Conservation (phyloP, 2,888 invertebrate genomes). For the Heliconius ethilla region DNA sequence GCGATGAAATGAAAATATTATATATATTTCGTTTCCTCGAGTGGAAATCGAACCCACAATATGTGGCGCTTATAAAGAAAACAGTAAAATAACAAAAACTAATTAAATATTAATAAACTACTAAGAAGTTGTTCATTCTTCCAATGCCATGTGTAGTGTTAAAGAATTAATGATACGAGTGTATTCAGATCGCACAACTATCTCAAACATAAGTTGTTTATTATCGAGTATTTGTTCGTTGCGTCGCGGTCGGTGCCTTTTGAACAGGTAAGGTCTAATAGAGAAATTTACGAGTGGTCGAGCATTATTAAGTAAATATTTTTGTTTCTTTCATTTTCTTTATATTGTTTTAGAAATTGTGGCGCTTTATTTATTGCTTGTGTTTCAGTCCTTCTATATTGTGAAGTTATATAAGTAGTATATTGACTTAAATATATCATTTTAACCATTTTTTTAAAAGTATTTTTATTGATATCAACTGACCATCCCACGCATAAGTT, state of each 20-base stretch:
- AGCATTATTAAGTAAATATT: background rate
- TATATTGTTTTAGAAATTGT: background rate
- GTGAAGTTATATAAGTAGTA: background rate
- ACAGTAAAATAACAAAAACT: background rate
- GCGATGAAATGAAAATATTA: too few species aligned
- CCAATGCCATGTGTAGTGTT: conserved; percentile 32
- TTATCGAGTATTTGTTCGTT: conserved; percentile 42
- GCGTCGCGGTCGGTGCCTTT: conserved; percentile 31
- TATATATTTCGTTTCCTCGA: too few species aligned
- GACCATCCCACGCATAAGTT: too few species aligned
- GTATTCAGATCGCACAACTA: conserved; percentile 33
- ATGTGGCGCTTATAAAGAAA: background rate
- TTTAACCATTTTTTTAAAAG: background rate
- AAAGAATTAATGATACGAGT: conserved; percentile 35
- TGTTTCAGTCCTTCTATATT: background rate
- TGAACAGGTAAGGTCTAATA: conserved; percentile 11
- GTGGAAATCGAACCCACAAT: too few species aligned
- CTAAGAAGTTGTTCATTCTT: background rate
- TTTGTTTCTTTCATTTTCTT: conserved; percentile 7
- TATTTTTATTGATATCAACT: background rate
- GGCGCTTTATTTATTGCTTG: background rate
- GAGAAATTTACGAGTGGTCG: conserved; percentile 7
- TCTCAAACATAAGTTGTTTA: conserved; percentile 38
- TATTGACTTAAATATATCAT: background rate
- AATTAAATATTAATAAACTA: background rate